Conservation (phyloP, 2,113 vertebrate genomes). For the Prunella fulvescens region DNA sequence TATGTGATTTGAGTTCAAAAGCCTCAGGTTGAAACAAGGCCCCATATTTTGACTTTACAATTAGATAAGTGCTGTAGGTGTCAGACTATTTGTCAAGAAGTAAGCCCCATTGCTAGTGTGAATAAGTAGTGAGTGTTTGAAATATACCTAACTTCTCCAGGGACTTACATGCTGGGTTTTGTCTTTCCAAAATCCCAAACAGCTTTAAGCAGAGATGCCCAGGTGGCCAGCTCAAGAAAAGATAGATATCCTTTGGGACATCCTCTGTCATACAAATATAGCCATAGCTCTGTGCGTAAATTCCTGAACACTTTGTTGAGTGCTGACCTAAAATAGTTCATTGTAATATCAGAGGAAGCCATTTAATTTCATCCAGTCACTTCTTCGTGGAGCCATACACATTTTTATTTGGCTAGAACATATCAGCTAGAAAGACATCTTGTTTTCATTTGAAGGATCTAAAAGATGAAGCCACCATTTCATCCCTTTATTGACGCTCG, state of each 20-base stretch:
- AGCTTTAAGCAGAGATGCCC: neutral
- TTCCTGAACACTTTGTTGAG: neutral
- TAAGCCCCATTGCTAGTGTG: neutral
- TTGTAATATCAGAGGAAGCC: constrained; percentile 11
- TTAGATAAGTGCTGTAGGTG: neutral
- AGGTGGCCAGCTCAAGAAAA: constrained; percentile 3
- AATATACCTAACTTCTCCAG: neutral
- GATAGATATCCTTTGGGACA: neutral
- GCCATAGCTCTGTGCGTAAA: neutral
- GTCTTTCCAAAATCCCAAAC: neutral
- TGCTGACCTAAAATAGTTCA: constrained; percentile 16
- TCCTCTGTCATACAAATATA: constrained; percentile 5
- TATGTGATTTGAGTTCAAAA: neutral
- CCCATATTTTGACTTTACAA: neutral
- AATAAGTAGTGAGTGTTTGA: neutral
- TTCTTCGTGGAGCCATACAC: neutral
- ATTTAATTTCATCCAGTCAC: constrained; percentile 22
- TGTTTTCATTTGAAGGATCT: constrained; percentile 23
- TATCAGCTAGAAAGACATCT: constrained; percentile 2
- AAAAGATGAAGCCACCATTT: neutral
- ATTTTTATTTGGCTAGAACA: neutral
- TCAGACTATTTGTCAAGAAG: neutral
- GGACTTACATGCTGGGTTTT: neutral
- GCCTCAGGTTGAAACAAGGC: neutral
- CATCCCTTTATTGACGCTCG: neutral